phyloP scores from a whole-genome alignment of 1,140 invertebrate genomes.

The Musca domestica region DNA sequence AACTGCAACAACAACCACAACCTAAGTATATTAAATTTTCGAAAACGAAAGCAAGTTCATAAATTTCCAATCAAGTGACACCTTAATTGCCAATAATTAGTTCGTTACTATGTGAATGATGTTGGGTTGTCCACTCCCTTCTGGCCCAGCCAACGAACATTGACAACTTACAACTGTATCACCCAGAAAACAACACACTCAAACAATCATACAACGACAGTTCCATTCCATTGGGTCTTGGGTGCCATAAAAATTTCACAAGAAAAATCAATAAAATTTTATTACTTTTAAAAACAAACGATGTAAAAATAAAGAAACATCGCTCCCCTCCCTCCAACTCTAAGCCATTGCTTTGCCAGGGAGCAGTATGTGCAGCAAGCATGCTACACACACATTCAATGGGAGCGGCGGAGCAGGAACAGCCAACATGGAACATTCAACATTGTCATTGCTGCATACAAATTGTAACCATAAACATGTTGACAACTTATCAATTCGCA shows the following conservation, averaged over 20 bases:
- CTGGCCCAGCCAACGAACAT: neutral
- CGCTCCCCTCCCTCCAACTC: too few species aligned
- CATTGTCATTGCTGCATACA: neutral
- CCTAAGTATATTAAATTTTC: neutral
- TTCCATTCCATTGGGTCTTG: too few species aligned
- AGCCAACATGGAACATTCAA: too few species aligned
- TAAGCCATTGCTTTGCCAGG: too few species aligned
- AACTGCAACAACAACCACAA: neutral
- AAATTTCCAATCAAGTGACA: slow-evolving; percentile 15
- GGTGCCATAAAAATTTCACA: neutral
- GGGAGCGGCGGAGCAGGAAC: too few species aligned
- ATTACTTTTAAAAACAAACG: slow-evolving; percentile 10
- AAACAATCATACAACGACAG: neutral
- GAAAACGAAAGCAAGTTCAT: slow-evolving; percentile 5
- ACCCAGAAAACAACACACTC: neutral
- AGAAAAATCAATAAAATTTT: slow-evolving; percentile 16
- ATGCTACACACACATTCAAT: too few species aligned
- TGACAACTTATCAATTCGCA: slow-evolving; percentile 14
- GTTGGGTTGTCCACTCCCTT: too few species aligned
- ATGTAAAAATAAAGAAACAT: slow-evolving; percentile 6
- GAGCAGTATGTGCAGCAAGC: too few species aligned
- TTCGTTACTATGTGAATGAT: neutral
- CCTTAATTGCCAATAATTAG: slow-evolving; percentile 15
- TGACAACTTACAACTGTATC: neutral
- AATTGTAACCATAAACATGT: slow-evolving; percentile 16